Base-by-base conservation (phyloP, 1,140 invertebrate species). In the Macrotrachela quadricornifera region DNA sequence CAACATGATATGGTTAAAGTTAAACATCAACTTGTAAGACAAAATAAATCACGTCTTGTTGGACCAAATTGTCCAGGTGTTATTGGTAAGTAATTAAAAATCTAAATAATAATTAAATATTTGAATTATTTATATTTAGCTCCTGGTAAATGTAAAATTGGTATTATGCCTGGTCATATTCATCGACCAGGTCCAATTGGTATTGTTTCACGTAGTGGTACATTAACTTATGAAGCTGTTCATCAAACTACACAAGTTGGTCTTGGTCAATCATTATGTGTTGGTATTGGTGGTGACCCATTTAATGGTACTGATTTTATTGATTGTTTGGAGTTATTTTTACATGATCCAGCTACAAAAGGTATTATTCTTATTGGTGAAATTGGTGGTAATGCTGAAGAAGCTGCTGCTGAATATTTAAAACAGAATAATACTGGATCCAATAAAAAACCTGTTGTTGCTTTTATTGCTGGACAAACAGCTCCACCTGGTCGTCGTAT, bases 261-360 rank as follows among this genome's bases (percentile, higher is more conserved):
- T 52, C 73, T 99, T 15, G 94, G 94, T 14, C 94, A 99, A 73
- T 90, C 91, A 1, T 73, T 97, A 1, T 97, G 92, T 70, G 79
- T 99, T 48, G 94, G 94, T 56, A 99, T 99, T 71, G 94, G 94
- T 59, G 94, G 94, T 56, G 94, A 99, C 79, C 94, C 94, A 11
- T 99, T 99, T 74, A 97, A 97, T 67, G 94, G 94, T 48, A 99
- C 94, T 37, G 88, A 99, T 66, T 99, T 99, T 67, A 94, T 99
- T 63, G 94, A 99, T 68, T 97, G 91, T 66, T 72, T 99, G 42
- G 88, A 97, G 67, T 82, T 95, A 30, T 97, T 99, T 70, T 72
- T 99, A 6, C 78, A 81, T 52, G 91, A 96, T 71, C 79, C 83
- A 18, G 75, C 84, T 38, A 95, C 88, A 16, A 80, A 85, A 65